These are phyloP conservation scores for Maconellicoccus hirsutus DNA, from an alignment of 1,140 invertebrate genomes.

Conservation along the genomic window DNA sequence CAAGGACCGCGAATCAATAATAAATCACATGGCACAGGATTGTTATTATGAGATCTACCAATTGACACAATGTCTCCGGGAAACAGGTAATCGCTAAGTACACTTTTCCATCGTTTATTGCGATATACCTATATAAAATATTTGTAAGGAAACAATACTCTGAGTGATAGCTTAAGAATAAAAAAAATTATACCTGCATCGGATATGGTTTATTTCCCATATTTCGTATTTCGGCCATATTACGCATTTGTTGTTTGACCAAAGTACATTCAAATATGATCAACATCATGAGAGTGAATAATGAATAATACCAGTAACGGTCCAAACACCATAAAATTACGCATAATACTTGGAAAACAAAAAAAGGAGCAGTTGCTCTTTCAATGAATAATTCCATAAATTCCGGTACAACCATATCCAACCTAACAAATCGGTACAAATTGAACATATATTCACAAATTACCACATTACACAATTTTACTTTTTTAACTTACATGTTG, in stretches of 20 bases:
- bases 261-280: constrained; percentile 96
- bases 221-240: constrained; percentile 99
- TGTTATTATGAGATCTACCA: constrained; percentile 74
- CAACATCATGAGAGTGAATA: constrained; percentile 96
- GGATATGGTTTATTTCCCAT: constrained; percentile 97
- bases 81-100: constrained; percentile 76
- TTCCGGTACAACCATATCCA: constrained; percentile 85
- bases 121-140: constrained; percentile 63
- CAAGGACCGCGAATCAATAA: constrained; percentile 85
- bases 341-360: constrained; percentile 92
- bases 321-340: constrained; percentile 97
- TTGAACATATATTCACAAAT: not conserved
- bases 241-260: constrained; percentile 92
- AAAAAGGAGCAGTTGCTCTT: constrained; percentile 96
- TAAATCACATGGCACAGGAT: constrained; percentile 93
- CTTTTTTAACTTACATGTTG: constrained; percentile 58
- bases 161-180: not conserved
- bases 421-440: constrained; percentile 41
- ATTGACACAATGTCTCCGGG: constrained; percentile 97
- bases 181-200: constrained; percentile 48
- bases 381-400: constrained; percentile 95
- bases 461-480: not conserved
- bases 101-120: constrained; percentile 79
- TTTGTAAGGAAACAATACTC: not conserved
- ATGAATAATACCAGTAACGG: constrained; percentile 95